Percentiles rank a stretch among this genome's conserved stretches.
Evolutionary conservation across 2,113 vertebrate species (phyloP).

Genomic region (Thalassarche chlororhynchos): DNA sequence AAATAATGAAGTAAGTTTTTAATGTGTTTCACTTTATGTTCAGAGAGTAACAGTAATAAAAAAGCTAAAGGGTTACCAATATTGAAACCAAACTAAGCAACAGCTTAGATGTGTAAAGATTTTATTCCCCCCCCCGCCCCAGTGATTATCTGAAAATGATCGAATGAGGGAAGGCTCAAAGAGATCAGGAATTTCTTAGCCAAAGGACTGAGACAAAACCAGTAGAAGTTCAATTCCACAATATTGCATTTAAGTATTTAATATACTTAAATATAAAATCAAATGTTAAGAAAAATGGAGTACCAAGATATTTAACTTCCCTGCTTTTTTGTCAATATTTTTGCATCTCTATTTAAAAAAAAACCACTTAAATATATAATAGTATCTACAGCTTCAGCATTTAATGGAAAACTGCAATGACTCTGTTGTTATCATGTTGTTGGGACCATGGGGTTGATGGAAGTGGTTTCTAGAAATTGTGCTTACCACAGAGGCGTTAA

Average conservation of each 20-base stretch:
- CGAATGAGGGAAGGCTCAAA: not conserved
- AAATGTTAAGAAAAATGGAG: not conserved
- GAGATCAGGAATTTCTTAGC: not conserved
- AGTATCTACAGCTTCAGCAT: not conserved
- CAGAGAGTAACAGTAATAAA: not conserved
- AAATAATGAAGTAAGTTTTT: conserved; percentile 66
- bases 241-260: not conserved
- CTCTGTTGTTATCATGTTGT: not conserved
- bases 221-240: not conserved
- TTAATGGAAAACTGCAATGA: not conserved
- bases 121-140: not conserved
- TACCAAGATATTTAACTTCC: not conserved
- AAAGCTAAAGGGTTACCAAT: not conserved
- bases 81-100: not conserved
- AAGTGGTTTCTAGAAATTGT: not conserved
- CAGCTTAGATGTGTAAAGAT: not conserved
- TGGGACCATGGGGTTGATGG: not conserved
- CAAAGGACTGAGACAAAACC: not conserved
- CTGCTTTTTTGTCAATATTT: not conserved
- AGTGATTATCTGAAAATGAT: not conserved
- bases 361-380: not conserved
- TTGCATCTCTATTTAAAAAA: not conserved
- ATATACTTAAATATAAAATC: not conserved
- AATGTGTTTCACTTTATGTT: not conserved
- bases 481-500: not conserved